Evolutionary conservation across 2,113 vertebrate species (phyloP).

Genomic region (Phycodurus eques): DNA sequence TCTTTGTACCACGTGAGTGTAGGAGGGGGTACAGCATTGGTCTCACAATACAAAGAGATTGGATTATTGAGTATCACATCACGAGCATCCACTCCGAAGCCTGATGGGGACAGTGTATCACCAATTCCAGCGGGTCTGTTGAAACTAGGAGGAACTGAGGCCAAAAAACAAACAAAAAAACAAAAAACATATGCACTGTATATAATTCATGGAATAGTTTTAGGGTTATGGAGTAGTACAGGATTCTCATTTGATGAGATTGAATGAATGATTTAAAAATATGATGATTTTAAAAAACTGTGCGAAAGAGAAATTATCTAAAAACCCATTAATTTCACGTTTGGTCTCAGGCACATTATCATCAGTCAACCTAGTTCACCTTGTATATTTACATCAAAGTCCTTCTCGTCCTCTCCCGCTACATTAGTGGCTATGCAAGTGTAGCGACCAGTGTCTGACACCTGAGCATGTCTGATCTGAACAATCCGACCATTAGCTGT

Average conservation of each 20-base stretch:
- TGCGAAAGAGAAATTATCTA: conserved; percentile 14
- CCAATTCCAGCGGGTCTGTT: conserved; percentile 71
- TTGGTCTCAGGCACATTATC: conserved; percentile 27
- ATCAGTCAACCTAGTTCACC: conserved; percentile 78
- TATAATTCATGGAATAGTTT: not conserved
- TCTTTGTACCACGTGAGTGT: conserved; percentile 94
- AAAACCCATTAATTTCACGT: conserved; percentile 11
- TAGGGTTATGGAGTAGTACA: not conserved
- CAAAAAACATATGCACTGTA: not conserved
- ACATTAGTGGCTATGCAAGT: conserved; percentile 91
- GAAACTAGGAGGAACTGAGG: conserved; percentile 90
- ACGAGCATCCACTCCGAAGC: conserved; percentile 69
- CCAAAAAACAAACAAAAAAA: not conserved
- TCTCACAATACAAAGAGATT: conserved; percentile 89
- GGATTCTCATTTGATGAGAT: not conserved
- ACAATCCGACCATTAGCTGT: conserved; percentile 80
- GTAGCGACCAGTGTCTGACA: conserved; percentile 92
- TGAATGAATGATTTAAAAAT: too few relatives aligned
- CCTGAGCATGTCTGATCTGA: conserved; percentile 82
- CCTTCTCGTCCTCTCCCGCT: conserved; percentile 94
- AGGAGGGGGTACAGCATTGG: conserved; percentile 89
- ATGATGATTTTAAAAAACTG: not conserved
- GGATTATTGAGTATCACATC: conserved; percentile 92
- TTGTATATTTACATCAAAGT: conserved; percentile 99
- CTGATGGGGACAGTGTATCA: conserved; percentile 62